Percentiles rank a stretch among this genome's conserved stretches.
Evolutionary conservation across 1,140 invertebrate species (phyloP).

Genomic region (Euborellia annulipes): DNA sequence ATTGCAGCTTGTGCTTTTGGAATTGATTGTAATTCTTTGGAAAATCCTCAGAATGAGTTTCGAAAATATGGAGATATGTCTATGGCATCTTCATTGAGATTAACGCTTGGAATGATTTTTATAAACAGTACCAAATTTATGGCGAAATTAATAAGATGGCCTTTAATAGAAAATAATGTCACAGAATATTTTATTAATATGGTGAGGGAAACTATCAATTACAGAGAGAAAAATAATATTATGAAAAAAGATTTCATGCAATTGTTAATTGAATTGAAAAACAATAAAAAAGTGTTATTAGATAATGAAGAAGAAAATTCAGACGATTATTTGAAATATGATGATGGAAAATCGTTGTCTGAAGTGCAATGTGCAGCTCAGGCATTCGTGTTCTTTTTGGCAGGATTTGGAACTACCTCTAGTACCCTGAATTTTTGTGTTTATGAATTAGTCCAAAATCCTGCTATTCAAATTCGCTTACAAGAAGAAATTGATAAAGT

Average conservation of each 20-base stretch:
- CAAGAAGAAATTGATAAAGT: constrained; percentile 27
- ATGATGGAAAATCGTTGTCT: no score
- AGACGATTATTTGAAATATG: constrained; percentile 19
- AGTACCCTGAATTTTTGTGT: constrained; percentile 25
- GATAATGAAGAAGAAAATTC: constrained; percentile 11
- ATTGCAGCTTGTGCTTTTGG: constrained; percentile 39
- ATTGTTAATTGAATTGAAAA: constrained; percentile 23
- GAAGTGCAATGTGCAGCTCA: constrained; percentile 18
- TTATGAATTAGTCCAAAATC: constrained; percentile 30
- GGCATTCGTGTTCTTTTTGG: constrained; percentile 29
- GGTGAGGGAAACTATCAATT: constrained; percentile 23
- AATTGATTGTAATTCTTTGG: constrained; percentile 33
- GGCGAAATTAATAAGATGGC: not conserved
- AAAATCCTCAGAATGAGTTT: constrained; percentile 32
- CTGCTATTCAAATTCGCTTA: constrained; percentile 28
- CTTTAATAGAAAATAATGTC: constrained; percentile 1
- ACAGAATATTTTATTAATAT: constrained; percentile 25
- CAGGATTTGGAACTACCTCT: constrained; percentile 32
- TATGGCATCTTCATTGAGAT: constrained; percentile 17
- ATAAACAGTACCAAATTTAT: not conserved
- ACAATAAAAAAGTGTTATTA: constrained; percentile 9
- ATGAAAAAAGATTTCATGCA: constrained; percentile 28
- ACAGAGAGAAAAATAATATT: constrained; percentile 24
- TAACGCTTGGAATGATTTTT: not conserved
- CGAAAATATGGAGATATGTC: constrained; percentile 26